phyloP scores from a whole-genome alignment of 2,888 invertebrate genomes.

The Sylvicola fuscatus region DNA sequence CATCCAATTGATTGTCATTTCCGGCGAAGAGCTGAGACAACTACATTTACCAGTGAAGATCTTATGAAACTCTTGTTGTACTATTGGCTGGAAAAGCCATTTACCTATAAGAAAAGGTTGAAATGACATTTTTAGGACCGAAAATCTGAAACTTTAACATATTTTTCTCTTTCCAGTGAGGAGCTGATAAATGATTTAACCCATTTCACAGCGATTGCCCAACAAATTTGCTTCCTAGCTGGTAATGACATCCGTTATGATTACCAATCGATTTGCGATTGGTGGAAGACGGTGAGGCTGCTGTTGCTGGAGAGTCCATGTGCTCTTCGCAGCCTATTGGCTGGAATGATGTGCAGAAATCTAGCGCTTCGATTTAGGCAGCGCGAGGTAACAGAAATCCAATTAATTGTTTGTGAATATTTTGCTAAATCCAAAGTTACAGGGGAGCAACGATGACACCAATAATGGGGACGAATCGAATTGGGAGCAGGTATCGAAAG shows the following conservation, averaged over 20 bases:
- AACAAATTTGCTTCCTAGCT: conserved; percentile 39
- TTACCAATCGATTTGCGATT: conserved; percentile 49
- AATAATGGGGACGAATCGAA: conserved; percentile 32
- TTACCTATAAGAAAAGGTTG: conserved; percentile 22
- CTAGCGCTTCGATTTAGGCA: conserved; percentile 31
- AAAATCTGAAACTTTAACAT: neutral
- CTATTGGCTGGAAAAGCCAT: conserved; percentile 46
- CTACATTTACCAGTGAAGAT: conserved; percentile 29
- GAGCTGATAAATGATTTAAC: conserved; percentile 36
- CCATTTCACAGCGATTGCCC: conserved; percentile 41
- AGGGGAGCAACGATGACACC: conserved; percentile 6
- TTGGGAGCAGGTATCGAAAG: conserved; percentile 71
- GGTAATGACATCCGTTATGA: conserved; percentile 38
- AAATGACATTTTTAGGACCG: neutral
- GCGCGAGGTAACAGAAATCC: conserved; percentile 14
- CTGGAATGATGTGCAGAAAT: conserved; percentile 63
- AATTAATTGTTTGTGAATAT: conserved; percentile 10
- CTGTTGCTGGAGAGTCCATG: conserved; percentile 49
- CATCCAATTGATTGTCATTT: conserved; percentile 12
- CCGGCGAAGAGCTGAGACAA: conserved; percentile 7
- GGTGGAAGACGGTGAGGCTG: conserved; percentile 66
- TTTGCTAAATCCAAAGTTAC: neutral
- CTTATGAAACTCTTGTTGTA: conserved; percentile 47
- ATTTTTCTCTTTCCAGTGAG: conserved; percentile 13
- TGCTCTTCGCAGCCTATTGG: conserved; percentile 58